Conservation (phyloP, 2,113 vertebrate species). For the Tetrax tetrax region DNA sequence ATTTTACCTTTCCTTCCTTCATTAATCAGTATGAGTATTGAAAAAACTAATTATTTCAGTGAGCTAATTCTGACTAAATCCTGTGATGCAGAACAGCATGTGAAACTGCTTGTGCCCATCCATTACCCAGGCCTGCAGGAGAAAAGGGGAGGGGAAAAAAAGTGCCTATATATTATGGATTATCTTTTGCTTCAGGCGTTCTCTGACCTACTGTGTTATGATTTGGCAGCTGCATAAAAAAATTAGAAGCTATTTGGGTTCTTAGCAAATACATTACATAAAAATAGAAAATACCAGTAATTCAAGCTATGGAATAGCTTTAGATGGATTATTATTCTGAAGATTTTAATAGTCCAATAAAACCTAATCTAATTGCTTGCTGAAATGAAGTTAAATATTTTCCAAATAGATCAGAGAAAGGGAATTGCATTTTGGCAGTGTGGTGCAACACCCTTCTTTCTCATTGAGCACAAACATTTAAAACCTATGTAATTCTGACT, state of each 20-base stretch:
- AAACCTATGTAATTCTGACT: background rate
- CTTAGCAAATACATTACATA: constrained; percentile 59
- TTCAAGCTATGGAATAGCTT: constrained; percentile 30
- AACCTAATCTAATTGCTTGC: constrained; percentile 43
- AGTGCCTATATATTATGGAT: constrained; percentile 25
- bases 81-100: constrained; percentile 28
- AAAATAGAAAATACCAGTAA: constrained; percentile 56
- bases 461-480: background rate
- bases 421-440: constrained; percentile 21
- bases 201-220: constrained; percentile 63
- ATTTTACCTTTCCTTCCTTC: background rate
- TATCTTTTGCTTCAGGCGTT: constrained; percentile 47
- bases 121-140: constrained; percentile 41
- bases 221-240: constrained; percentile 53
- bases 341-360: constrained; percentile 61
- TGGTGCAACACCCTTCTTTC: background rate
- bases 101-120: background rate
- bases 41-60: constrained; percentile 4
- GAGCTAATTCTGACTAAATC: constrained; percentile 35
- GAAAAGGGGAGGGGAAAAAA: background rate
- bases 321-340: constrained; percentile 51
- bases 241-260: constrained; percentile 69
- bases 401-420: constrained; percentile 21
- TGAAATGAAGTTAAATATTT: constrained; percentile 61
- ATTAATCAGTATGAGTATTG: background rate